Percentiles rank a stretch among this genome's conserved stretches.
These are phyloP conservation scores for Teinopalpus imperialis DNA, from an alignment of 2,888 invertebrate genomes.

Conservation along the genomic window DNA sequence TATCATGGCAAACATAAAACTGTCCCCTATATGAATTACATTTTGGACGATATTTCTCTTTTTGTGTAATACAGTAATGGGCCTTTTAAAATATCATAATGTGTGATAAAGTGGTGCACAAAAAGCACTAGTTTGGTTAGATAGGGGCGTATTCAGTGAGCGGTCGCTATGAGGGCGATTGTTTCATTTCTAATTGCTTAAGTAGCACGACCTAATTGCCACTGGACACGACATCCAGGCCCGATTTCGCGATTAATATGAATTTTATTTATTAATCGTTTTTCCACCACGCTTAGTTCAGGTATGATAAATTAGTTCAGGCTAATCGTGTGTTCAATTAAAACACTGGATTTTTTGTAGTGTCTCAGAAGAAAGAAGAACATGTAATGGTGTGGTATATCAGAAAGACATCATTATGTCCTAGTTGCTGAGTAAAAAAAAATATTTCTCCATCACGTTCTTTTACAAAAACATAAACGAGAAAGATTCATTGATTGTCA, in stretches of 20 bases:
- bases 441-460: no score
- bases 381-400: no score
- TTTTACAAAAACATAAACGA: no score
- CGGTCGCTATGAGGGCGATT: conserved; percentile 71
- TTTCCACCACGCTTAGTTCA: conserved; percentile 1
- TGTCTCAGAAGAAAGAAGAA: not conserved
- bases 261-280: conserved; percentile 32
- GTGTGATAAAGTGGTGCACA: conserved; percentile 71
- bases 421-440: no score
- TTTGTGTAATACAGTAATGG: conserved; percentile 64
- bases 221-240: conserved; percentile 60
- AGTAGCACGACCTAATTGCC: conserved; percentile 73
- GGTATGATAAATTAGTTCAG: conserved; percentile 6
- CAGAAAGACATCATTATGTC: no score
- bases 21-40: conserved; percentile 71
- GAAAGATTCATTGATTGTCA: no score
- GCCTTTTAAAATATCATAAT: conserved; percentile 76
- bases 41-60: conserved; percentile 55
- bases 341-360: no score
- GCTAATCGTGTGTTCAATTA: no score
- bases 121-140: conserved; percentile 58
- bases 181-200: conserved; percentile 78
- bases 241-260: conserved; percentile 34
- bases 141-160: conserved; percentile 78
- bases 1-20: conserved; percentile 68